Evolutionary conservation across 2,113 vertebrate genomes (phyloP).

Genomic region (Phodopus roborovskii): DNA sequence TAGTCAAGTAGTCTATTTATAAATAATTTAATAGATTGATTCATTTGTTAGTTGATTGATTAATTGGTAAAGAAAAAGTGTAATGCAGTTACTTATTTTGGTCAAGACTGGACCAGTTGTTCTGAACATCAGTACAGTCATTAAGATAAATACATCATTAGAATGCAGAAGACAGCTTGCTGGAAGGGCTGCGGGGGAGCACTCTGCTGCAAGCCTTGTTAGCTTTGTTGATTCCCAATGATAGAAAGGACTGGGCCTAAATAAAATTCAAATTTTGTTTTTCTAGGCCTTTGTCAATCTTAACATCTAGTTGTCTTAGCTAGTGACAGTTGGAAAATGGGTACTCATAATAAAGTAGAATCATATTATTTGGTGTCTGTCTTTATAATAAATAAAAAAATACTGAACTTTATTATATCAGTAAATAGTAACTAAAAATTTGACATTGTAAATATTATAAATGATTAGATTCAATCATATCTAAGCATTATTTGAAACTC

Average conservation of each 20-base stretch:
- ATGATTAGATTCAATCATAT: constrained; percentile 18
- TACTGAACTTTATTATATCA: not conserved
- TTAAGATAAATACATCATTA: not conserved
- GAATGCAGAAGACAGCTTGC: not conserved
- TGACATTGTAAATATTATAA: not conserved
- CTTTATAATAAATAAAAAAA: not conserved
- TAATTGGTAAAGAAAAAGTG: not conserved
- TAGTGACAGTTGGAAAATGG: not conserved
- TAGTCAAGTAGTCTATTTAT: not conserved
- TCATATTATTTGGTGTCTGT: not conserved
- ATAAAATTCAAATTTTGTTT: not conserved
- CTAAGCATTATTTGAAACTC: constrained; percentile 16
- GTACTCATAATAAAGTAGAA: not conserved
- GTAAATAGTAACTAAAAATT: not conserved
- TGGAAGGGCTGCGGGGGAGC: not conserved
- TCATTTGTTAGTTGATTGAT: not conserved
- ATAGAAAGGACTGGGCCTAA: not conserved
- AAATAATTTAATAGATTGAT: not conserved
- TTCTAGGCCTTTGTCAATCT: not conserved
- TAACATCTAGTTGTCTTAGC: not conserved
- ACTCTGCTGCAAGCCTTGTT: not conserved
- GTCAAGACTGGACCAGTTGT: not conserved
- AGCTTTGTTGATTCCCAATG: not conserved
- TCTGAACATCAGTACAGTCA: not conserved
- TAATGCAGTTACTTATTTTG: not conserved